Conservation (phyloP, 2,113 vertebrate species). For the Chroicocephalus ridibundus region DNA sequence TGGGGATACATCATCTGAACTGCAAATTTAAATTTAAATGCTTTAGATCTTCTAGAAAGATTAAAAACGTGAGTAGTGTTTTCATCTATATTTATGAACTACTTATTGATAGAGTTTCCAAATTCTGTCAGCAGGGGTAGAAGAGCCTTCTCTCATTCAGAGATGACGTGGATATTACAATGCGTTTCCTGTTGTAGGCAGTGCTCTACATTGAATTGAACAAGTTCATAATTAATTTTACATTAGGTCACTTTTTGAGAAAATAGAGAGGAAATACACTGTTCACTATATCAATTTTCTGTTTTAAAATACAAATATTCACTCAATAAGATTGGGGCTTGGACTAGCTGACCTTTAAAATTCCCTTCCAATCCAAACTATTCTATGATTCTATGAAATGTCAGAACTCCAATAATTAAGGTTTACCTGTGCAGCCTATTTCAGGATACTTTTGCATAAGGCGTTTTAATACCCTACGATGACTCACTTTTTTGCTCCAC, state of each 20-base stretch:
- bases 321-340: background rate
- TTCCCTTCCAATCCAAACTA: background rate
- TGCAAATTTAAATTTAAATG: constrained; percentile 51
- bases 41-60: constrained; percentile 55
- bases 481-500: background rate
- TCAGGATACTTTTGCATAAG: background rate
- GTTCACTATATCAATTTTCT: background rate
- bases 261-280: background rate
- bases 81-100: constrained; percentile 54
- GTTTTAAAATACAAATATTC: background rate
- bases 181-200: background rate
- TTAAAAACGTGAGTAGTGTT: background rate
- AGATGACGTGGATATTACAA: background rate
- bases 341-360: background rate
- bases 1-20: constrained; percentile 46
- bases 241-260: background rate
- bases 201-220: background rate
- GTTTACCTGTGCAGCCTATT: background rate
- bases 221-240: background rate
- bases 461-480: background rate
- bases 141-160: background rate
- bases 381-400: background rate
- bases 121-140: background rate
- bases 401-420: background rate
- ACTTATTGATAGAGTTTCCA: background rate